Base-by-base conservation (phyloP, 2,797 vertebrate genomes). In the Lepus townsendii region DNA sequence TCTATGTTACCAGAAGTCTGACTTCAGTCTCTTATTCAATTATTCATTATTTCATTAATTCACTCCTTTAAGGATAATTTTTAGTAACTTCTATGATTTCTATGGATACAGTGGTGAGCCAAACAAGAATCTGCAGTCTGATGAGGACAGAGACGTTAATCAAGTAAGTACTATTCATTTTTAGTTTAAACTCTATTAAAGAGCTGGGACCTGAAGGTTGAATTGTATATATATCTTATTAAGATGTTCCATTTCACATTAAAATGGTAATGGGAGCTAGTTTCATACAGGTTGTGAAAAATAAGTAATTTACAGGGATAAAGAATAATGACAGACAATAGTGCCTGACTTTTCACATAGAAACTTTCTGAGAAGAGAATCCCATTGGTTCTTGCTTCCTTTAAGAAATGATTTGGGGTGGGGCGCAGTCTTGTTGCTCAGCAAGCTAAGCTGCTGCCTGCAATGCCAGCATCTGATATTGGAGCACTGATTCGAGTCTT, bases 191-290 rank as follows among this genome's bases (percentile, higher is more conserved):
- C 62, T 19, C 17, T 71, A 1, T 75, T 26, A 60, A 75, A 76
- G 86, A 88, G 6, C 17, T 68, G 4, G 77, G 12, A 86, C 2
- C 3, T 88, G 14, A 83, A 82, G 22, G 26, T 20, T 77, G 68
- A 88, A 63, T 88, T 80, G 13, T 9, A 12, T 11, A 26, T 12
- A 14, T 50, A 78, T 90, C 62, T 85, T 75, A 17, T 7, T 72
- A 20, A 85, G 82, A 80, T 73, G 63, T 88, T 6, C 8, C 84
- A 6, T 63, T 95, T 93, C 42, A 54, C 76, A 63, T 80, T 77
- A 84, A 82, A 90, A 66, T 50, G 71, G 20, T 80, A 22, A 12
- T 68, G 68, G 62, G 52, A 77, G 9, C 3, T 32, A 69, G 26
- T 83, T 42, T 30, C 4, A 83, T 16, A 26, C n/a, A 92, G 24